Conservation (phyloP, 2,888 invertebrate genomes). For the Mycalesis mineus region DNA sequence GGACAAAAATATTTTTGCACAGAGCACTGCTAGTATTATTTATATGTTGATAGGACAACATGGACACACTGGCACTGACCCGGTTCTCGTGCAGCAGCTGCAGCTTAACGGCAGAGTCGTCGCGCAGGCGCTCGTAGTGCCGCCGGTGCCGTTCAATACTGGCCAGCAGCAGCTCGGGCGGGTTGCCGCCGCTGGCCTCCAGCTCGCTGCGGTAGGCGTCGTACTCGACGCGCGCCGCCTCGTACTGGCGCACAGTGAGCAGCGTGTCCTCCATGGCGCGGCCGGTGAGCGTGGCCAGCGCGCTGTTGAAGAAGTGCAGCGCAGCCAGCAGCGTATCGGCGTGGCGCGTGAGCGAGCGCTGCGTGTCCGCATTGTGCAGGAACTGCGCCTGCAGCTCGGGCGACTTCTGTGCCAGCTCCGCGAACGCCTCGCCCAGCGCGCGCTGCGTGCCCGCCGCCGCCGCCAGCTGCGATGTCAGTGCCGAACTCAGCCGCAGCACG, state of each 20-base stretch:
- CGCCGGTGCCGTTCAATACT: conserved; percentile 90
- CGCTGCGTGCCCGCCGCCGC: conserved; percentile 89
- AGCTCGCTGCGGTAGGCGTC: conserved; percentile 98
- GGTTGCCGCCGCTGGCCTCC: conserved; percentile 83
- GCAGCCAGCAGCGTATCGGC: conserved; percentile 95
- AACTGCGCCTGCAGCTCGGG: conserved; percentile 95
- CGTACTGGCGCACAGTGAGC: conserved; percentile 81
- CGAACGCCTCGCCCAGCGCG: conserved; percentile 94
- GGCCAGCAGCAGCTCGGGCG: conserved; percentile 86
- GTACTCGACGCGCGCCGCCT: conserved; percentile 88
- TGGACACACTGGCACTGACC: conserved; percentile 74
- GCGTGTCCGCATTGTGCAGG: conserved; percentile 96
- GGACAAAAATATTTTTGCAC: no score
- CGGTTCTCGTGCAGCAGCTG: conserved; percentile 98
- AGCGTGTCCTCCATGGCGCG: conserved; percentile 98
- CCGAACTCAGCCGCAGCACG: conserved; percentile 89
- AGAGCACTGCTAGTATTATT: no score
- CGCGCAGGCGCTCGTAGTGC: conserved; percentile 93
- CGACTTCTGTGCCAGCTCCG: conserved; percentile 96
- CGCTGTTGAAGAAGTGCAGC: conserved; percentile 96
- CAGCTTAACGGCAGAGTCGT: conserved; percentile 96
- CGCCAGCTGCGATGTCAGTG: conserved; percentile 86
- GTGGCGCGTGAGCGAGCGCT: conserved; percentile 92
- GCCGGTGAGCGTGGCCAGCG: conserved; percentile 96
- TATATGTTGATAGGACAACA: no score